phyloP scores from a whole-genome alignment of 2,797 vertebrate species.

The Typhlichthys subterraneus region DNA sequence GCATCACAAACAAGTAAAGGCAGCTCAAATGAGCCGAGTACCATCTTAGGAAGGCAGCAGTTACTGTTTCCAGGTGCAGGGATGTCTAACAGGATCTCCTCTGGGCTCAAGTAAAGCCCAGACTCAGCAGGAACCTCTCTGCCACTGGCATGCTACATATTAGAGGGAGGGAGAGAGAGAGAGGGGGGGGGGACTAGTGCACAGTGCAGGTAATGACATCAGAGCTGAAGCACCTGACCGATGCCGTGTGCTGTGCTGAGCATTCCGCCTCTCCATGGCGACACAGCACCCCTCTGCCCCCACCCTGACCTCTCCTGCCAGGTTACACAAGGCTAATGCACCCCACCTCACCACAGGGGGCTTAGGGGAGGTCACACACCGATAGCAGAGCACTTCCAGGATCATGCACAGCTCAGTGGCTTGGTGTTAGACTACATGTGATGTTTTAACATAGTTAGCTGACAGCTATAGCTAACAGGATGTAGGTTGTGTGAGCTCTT shows the following conservation, averaged over 20 bases:
- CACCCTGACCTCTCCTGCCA: conserved; percentile 53
- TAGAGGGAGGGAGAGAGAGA: conserved; percentile 11
- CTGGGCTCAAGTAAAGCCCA: conserved; percentile 22
- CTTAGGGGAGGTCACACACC: conserved; percentile 32
- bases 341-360: conserved; percentile 58
- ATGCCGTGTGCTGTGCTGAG: conserved; percentile 64
- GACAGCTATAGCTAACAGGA: too few relatives aligned
- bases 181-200: conserved; percentile 18
- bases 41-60: not conserved
- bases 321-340: conserved; percentile 70
- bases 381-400: conserved; percentile 43
- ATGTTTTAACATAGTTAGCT: too few relatives aligned
- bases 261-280: conserved; percentile 46
- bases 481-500: too few relatives aligned
- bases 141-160: conserved; percentile 28
- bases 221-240: conserved; percentile 60
- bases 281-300: not conserved
- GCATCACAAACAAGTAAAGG: too few relatives aligned
- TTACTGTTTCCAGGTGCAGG: conserved; percentile 25
- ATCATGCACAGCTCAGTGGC: conserved; percentile 71
- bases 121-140: conserved; percentile 42
- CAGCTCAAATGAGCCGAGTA: too few relatives aligned
- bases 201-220: conserved; percentile 35
- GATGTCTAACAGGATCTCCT: conserved; percentile 42
- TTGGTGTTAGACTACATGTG: conserved; percentile 35